Percentiles rank a stretch among this genome's conserved stretches.
These are phyloP conservation scores for Panzeria rudis DNA, from an alignment of 2,888 invertebrate genomes.

Conservation along the genomic window DNA sequence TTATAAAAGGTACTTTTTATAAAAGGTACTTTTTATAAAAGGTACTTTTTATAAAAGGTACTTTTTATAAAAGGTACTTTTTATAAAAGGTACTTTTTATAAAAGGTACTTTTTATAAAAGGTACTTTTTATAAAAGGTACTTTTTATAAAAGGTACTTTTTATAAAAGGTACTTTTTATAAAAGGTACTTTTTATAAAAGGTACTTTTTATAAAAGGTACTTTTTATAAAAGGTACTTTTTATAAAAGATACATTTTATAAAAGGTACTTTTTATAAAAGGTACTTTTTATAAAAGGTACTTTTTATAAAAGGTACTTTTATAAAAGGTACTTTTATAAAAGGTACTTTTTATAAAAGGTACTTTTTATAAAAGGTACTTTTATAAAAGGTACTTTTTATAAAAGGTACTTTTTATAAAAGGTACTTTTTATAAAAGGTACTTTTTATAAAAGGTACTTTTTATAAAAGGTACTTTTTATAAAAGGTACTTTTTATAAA, in stretches of 20 bases:
- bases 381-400: background rate
- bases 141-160: background rate
- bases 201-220: background rate
- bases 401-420: background rate
- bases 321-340: background rate
- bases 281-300: background rate
- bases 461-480: background rate
- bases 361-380: background rate
- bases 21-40: background rate
- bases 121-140: background rate
- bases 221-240: background rate
- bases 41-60: background rate
- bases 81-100: background rate
- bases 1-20: background rate
- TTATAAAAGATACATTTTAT: background rate
- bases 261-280: background rate
- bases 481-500: background rate
- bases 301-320: background rate
- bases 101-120: background rate
- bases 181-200: background rate
- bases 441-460: background rate
- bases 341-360: background rate
- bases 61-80: background rate
- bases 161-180: background rate
- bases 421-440: background rate